phyloP scores from a whole-genome alignment of 2,113 vertebrate genomes.

The Coptodon rendalli region DNA sequence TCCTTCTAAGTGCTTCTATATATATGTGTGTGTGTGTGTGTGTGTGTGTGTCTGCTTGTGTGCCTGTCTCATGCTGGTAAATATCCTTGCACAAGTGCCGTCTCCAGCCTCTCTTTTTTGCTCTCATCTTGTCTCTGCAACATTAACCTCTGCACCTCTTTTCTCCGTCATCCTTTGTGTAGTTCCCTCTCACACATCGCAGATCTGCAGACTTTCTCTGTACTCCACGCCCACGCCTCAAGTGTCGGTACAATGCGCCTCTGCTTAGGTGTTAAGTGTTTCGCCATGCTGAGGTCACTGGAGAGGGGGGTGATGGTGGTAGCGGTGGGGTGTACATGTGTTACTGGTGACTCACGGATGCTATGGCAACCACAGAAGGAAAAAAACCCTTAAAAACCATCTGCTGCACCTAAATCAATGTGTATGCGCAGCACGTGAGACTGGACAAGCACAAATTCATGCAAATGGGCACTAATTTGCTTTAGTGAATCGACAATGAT shows the following conservation, averaged over 20 bases:
- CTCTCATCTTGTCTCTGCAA: neutral
- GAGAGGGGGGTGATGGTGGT: neutral
- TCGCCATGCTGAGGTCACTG: conserved; percentile 33
- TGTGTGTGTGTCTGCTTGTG: neutral
- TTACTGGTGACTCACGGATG: conserved; percentile 48
- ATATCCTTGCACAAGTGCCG: neutral
- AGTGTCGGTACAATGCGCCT: conserved; percentile 15
- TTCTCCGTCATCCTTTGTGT: neutral
- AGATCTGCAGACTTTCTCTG: conserved; percentile 3
- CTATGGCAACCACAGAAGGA: conserved; percentile 54
- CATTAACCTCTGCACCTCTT: neutral
- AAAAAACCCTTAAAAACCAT: conserved; percentile 11
- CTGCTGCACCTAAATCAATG: conserved; percentile 14
- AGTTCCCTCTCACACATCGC: neutral
- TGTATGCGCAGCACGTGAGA: neutral
- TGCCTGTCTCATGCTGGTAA: neutral
- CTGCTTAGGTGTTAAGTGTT: conserved; percentile 42
- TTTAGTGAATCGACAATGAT: neutral
- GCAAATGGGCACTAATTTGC: neutral
- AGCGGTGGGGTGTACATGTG: neutral
- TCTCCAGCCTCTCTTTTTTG: neutral
- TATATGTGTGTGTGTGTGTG: neutral
- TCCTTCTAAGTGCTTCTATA: neutral
- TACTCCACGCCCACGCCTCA: neutral
- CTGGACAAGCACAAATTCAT: neutral